Conservation (phyloP, 2,113 vertebrate genomes). For the Cynocephalus volans region DNA sequence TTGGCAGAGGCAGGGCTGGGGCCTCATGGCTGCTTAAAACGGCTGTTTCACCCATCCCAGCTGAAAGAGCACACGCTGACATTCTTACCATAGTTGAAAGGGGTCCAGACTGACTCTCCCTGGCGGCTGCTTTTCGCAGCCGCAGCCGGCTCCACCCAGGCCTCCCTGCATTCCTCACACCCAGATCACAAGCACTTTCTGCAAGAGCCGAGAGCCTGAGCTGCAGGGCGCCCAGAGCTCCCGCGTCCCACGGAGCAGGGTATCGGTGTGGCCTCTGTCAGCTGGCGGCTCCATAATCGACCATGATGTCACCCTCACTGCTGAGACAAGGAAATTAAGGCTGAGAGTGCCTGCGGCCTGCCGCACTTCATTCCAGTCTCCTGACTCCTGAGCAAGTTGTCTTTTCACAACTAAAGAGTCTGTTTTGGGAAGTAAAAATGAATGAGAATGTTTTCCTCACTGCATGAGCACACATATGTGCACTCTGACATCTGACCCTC, state of each 20-base stretch:
- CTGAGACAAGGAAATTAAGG: not conserved
- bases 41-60: not conserved
- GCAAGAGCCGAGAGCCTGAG: fast-evolving
- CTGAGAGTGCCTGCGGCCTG: not conserved
- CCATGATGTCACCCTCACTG: not conserved
- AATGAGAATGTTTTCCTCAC: not conserved
- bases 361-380: not conserved
- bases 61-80: constrained; percentile 35
- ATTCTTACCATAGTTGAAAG: constrained; percentile 52
- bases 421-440: not conserved
- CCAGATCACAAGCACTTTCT: not conserved
- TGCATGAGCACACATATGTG: not conserved
- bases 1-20: not conserved
- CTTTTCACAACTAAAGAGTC: not conserved
- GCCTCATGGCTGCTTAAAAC: constrained; percentile 25
- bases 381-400: not conserved
- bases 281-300: not conserved
- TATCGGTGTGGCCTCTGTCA: not conserved
- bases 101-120: not conserved
- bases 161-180: not conserved
- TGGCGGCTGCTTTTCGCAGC: constrained; percentile 27
- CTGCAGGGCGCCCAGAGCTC: not conserved
- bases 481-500: fast-evolving
- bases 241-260: fast-evolving
- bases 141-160: not conserved